These are phyloP conservation scores for Colius striatus DNA, from an alignment of 2,113 vertebrate genomes.

Conservation along the genomic window DNA sequence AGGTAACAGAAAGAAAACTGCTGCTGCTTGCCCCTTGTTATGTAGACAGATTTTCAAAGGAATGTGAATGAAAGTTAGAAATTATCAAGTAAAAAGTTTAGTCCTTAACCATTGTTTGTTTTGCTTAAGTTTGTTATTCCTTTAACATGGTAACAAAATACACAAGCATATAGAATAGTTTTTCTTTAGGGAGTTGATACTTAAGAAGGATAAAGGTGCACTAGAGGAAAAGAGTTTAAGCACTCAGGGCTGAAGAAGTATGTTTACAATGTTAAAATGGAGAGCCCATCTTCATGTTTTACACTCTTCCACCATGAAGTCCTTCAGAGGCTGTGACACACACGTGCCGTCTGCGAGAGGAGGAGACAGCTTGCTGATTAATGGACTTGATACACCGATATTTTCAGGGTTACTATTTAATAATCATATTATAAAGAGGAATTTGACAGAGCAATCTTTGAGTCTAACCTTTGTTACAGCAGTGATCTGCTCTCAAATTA, in stretches of 20 bases:
- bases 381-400: neutral
- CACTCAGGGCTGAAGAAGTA: neutral
- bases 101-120: neutral
- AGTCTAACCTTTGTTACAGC: conserved; percentile 23
- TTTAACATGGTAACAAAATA: neutral
- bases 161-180: neutral
- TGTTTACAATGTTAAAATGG: neutral
- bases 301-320: neutral
- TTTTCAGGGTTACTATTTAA: conserved; percentile 8
- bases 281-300: neutral
- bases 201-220: neutral
- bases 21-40: neutral
- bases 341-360: neutral
- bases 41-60: neutral
- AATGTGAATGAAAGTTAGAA: neutral
- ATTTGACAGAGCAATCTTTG: neutral
- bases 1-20: neutral
- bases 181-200: neutral
- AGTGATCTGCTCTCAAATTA: conserved; percentile 33
- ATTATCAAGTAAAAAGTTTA: neutral
- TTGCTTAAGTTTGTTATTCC: neutral
- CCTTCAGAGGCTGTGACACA: neutral
- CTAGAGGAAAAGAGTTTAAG: neutral
- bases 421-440: neutral
- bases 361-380: neutral